Evolutionary conservation across 2,113 vertebrate genomes (phyloP).

Genomic region (Tonatia bakeri): DNA sequence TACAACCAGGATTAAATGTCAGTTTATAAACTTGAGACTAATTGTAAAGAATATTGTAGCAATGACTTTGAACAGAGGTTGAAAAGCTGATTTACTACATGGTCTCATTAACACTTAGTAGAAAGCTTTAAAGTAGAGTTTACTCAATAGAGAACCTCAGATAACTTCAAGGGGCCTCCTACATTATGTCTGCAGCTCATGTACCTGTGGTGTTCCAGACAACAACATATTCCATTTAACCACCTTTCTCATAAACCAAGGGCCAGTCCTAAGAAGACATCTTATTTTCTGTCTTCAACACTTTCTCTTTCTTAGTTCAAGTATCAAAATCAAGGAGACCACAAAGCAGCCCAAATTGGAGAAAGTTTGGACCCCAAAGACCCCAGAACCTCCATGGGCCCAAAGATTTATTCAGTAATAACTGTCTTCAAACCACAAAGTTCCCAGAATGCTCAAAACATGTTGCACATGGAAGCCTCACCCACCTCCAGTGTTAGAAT

Average conservation of each 20-base stretch:
- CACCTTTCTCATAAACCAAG: neutral
- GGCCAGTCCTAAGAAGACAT: neutral
- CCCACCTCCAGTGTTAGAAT: neutral
- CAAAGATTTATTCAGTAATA: neutral
- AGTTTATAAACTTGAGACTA: neutral
- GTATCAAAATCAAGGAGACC: neutral
- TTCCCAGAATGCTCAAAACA: neutral
- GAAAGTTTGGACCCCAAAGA: neutral
- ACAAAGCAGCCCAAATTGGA: neutral
- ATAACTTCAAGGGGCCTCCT: neutral
- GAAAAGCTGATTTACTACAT: neutral
- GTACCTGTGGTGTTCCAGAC: neutral
- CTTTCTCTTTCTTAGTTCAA: neutral
- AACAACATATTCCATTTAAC: neutral
- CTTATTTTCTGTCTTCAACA: neutral
- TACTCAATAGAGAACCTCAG: neutral
- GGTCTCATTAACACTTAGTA: neutral
- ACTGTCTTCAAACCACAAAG: neutral
- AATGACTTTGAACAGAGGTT: neutral
- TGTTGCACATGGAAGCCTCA: neutral
- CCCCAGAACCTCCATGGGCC: neutral
- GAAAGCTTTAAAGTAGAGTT: neutral
- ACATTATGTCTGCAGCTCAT: neutral
- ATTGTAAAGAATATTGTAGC: neutral
- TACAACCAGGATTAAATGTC: neutral